These are phyloP conservation scores for Didymodactylos carnosus DNA, from an alignment of 2,888 invertebrate species.

Conservation along the genomic window DNA sequence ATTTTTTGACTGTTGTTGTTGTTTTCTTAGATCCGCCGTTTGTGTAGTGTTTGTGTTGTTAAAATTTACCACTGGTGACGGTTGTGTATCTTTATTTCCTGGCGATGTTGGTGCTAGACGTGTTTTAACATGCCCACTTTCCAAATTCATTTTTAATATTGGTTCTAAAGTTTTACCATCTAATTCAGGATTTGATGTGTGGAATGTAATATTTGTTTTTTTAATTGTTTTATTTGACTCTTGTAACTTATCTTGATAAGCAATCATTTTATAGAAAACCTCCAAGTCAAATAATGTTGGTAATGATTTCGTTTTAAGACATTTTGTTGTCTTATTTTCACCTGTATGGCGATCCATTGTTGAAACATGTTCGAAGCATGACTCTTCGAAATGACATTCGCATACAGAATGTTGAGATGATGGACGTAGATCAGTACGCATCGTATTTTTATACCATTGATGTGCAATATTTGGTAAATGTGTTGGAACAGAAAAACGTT, in stretches of 20 bases:
- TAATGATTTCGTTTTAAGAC: constrained; percentile 7
- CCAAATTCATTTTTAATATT: neutral
- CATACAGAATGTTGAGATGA: constrained; percentile 6
- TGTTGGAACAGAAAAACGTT: constrained; percentile 3
- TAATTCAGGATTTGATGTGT: neutral
- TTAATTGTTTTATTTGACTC: neutral
- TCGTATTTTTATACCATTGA: constrained; percentile 14
- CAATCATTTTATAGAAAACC: constrained; percentile 15
- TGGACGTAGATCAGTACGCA: constrained; percentile 10
- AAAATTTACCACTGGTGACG: too few species aligned
- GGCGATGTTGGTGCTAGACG: neutral
- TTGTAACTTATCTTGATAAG: constrained; percentile 10
- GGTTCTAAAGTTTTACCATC: neutral
- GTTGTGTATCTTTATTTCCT: neutral
- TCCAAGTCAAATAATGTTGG: constrained; percentile 14
- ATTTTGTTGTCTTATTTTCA: neutral
- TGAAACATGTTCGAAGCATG: constrained; percentile 5
- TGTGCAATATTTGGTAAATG: neutral
- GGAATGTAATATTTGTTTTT: neutral
- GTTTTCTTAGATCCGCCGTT: too few species aligned
- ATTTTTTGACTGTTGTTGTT: neutral
- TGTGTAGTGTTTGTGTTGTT: too few species aligned
- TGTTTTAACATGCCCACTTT: neutral
- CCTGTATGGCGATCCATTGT: neutral
- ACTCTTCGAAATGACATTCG: constrained; percentile 14